phyloP scores from a whole-genome alignment of 2,888 invertebrate genomes.

The Gisinianus flammeolus region DNA sequence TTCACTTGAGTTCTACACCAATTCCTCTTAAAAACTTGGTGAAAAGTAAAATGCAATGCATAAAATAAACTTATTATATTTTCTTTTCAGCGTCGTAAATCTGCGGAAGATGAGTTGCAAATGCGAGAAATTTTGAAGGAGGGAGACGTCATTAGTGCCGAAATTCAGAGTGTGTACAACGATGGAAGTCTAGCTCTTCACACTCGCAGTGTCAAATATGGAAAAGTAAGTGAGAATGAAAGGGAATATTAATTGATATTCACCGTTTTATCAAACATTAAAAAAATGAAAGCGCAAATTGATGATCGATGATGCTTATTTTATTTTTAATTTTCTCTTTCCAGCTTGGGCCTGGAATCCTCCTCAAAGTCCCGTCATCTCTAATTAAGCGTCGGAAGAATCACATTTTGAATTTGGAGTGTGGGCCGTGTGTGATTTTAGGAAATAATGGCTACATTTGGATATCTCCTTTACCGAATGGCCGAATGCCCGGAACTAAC shows the following conservation, averaged over 20 bases:
- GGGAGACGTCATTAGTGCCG: constrained; percentile 96
- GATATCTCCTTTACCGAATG: constrained; percentile 54
- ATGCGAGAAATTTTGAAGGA: constrained; percentile 94
- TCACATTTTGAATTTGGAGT: constrained; percentile 91
- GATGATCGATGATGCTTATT: no score
- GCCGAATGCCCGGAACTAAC: constrained; percentile 58
- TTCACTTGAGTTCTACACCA: no score
- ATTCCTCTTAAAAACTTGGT: no score
- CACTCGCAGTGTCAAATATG: constrained; percentile 95
- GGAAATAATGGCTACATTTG: constrained; percentile 93
- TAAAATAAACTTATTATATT: constrained; percentile 11
- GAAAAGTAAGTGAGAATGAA: constrained; percentile 75
- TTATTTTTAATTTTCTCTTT: constrained; percentile 59
- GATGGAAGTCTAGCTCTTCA: constrained; percentile 94
- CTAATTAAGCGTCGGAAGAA: constrained; percentile 91
- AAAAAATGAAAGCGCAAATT: no score
- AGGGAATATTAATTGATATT: background rate
- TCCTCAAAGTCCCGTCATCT: constrained; percentile 89
- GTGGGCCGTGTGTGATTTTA: constrained; percentile 89
- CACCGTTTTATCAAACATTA: no score
- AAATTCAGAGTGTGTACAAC: constrained; percentile 89
- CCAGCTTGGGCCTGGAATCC: constrained; percentile 82
- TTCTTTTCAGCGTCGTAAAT: constrained; percentile 75
- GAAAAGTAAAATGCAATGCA: no score
- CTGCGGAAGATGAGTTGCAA: constrained; percentile 95